phyloP scores from a whole-genome alignment of 2,797 vertebrate species.

The Potorous gilbertii region DNA sequence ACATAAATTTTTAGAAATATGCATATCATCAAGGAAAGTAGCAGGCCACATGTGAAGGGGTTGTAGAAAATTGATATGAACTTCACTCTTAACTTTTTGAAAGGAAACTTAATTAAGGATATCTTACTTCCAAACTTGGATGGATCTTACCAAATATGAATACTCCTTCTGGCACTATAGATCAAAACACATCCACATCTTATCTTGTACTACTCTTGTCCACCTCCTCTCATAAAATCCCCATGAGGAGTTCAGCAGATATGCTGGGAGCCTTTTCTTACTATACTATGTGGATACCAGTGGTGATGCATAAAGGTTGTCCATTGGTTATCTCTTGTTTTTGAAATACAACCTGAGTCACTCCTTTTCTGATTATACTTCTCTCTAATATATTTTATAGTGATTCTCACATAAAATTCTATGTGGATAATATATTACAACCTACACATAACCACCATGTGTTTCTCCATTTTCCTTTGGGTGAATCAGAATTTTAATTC shows the following conservation, averaged over 20 bases:
- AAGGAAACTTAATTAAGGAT: not conserved
- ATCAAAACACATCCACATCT: not conserved
- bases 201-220: not conserved
- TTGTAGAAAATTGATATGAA: slow-evolving; percentile 30
- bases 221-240: not conserved
- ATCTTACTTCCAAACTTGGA: slow-evolving; percentile 25
- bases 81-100: slow-evolving; percentile 3
- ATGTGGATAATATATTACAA: not conserved
- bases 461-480: not conserved
- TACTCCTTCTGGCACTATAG: not conserved
- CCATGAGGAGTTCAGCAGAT: not conserved
- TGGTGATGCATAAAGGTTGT: not conserved
- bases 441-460: not conserved
- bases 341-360: not conserved
- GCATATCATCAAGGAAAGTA: slow-evolving; percentile 29
- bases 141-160: not conserved
- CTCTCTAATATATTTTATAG: not conserved
- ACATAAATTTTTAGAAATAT: not conserved
- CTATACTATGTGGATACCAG: not conserved
- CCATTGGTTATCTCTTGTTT: not conserved
- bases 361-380: not conserved
- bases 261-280: not conserved
- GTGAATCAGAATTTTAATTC: not conserved
- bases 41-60: slow-evolving; percentile 18
- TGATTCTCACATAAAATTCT: not conserved